These are phyloP conservation scores for Dromaius novaehollandiae DNA, from an alignment of 2,113 vertebrate species.

Conservation along the genomic window DNA sequence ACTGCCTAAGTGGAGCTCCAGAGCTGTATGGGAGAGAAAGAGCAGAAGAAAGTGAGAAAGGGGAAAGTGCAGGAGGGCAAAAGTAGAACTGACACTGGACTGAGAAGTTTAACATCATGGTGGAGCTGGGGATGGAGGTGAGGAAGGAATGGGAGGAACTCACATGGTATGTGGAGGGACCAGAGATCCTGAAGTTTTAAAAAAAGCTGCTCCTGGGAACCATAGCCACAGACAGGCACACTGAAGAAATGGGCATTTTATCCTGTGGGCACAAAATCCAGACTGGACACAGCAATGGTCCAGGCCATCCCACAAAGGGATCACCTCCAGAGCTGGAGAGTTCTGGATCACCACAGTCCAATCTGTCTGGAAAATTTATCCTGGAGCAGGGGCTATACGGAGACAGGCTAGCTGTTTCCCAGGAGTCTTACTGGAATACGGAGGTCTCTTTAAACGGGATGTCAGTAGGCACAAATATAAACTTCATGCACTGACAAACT, in stretches of 20 bases:
- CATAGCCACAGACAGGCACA: neutral
- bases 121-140: neutral
- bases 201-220: neutral
- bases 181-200: neutral
- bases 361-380: neutral
- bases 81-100: neutral
- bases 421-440: neutral
- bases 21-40: fast-evolving
- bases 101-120: neutral
- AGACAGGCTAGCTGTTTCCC: neutral
- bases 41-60: neutral
- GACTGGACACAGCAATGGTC: neutral
- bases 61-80: neutral
- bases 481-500: neutral
- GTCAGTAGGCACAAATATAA: neutral
- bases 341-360: fast-evolving
- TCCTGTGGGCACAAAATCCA: neutral
- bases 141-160: neutral
- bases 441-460: neutral
- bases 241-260: neutral
- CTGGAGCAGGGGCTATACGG: neutral
- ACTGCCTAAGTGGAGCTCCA: neutral
- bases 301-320: neutral
- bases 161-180: neutral
- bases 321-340: neutral